Evolutionary conservation across 2,113 vertebrate species (phyloP), one percentile per base, ranked within the genome.

Genomic region (Pogonocichla stellata): DNA sequence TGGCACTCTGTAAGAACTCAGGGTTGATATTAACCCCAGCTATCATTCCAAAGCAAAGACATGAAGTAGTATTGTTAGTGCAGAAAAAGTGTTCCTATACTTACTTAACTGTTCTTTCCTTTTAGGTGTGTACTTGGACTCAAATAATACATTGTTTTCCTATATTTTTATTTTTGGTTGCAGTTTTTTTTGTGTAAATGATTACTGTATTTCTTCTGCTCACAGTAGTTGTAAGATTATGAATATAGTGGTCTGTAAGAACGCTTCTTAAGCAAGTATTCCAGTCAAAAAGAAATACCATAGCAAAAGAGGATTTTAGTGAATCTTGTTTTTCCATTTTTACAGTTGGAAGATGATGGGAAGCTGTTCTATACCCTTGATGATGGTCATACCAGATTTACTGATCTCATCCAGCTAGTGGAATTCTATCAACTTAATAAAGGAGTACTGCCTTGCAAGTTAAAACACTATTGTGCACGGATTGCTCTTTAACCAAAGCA

Each of bases 381-480:
- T 83, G 99, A 99, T 10, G 99, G 98, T 82, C 98, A 99, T 94
- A 99, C 99, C 6, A 98, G 98, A 81, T 99, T 99, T 97, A 98
- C 98, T 48, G 99, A 99, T 98, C 98, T 99, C 93, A 99, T 99
- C 94, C 99, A 99, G 97, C 97, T 99, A 90, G 99, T 99, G 97
- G 99, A 99, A 95, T 99, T 99, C 95, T 99, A 99, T 97, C 99
- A 99, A 79, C 98, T 99, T 84, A 99, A 99, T 98, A 98, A 98
- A 88, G 99, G 99, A 18, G 98, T 99, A 66, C 98, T 99, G 94
- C 99, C 99, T 93, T 99, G 99, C 98, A 99, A 98, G 96, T 98
- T 99, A 92, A 99, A 98, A 97, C 99, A 99, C 97, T 99, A 99
- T 96, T 99, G 99, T 92, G 96, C 98, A 90, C 97, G 97, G 92